Base-by-base conservation (phyloP, 2,888 invertebrate species). In the Euplagia quadripunctaria region DNA sequence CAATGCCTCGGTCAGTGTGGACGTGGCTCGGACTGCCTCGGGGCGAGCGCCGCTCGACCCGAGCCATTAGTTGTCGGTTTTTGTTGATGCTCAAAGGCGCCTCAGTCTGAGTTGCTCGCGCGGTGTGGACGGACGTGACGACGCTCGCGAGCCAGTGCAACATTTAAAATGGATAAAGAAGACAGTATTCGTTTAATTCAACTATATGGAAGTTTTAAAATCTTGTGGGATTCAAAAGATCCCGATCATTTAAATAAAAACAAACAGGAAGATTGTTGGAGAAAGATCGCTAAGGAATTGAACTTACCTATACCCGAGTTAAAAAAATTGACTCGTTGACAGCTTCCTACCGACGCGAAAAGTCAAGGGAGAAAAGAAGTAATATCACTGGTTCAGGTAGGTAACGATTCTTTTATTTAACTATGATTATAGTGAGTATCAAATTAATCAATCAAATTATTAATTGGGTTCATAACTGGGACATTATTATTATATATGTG, bases 261-360 rank as follows among this genome's bases (percentile, higher is more conserved):
- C 42, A 41, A 71, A 51, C 68, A 73, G 72, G 73, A 76, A 76
- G 73, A 76, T 69, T 31, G 70, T 55, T 72, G 72, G 75, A 70
- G 70, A 58, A 64, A 72, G 68, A 72, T 72, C 20, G 66, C 70
- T 49, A 70, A 75, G 68, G 64, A 16, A 73, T 14, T 75, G 58
- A 70, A 68, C 68, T 68, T 75, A 70, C 77, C 72, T 61, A 72
- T 75, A 72, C 70, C 66, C 63, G 75, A 61, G 67, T 75, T 72
- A 49, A 46, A 49, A 76, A 70, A 68, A 68, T 75, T 64, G 73
- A 72, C 51, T 73, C 73, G 68, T 71, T 76, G 66, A 66, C 71
- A 66, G 73, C 73, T 71, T 73, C 73, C 55, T 76, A 76, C 66
- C 69, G 76, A 73, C 68, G 73, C 71, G 76, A 73, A 73, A 76